phyloP scores from a whole-genome alignment of 2,113 vertebrate genomes.

The human region GRCh38 chr6:142024001-142024500 shows the following conservation, averaged over 20 bases:
- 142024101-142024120: neutral
- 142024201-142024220: neutral
- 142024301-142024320: neutral
- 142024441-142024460: neutral
- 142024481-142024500: neutral
- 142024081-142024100: neutral
- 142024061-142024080: neutral
- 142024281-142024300: neutral
- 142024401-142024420: neutral
- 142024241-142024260: neutral
- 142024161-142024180: neutral
- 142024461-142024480: neutral
- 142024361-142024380: neutral
- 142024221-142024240: neutral
- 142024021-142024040: neutral
- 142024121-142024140: neutral
- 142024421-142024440: neutral
- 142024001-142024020: neutral
- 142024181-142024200: neutral
- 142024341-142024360: neutral
- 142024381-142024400: neutral
- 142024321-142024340: neutral
- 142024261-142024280: neutral
- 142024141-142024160: neutral
- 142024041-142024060: neutral